Evolutionary conservation across 2,888 invertebrate genomes (phyloP), one percentile per base, ranked within the genome.

Genomic region (Drosophila anomalata): DNA sequence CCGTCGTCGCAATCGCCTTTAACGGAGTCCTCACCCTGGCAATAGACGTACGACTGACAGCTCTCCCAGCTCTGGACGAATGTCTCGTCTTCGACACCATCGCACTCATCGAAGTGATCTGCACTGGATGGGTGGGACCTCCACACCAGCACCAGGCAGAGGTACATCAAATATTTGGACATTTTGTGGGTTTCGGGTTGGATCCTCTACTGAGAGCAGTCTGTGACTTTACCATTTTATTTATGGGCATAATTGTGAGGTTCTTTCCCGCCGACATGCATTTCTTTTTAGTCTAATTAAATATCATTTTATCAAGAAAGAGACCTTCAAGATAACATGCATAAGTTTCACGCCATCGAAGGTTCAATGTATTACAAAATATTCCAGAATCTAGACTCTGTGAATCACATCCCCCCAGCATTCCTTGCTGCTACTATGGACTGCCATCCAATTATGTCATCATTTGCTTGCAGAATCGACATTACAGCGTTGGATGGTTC

Each of bases 1-100:
- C 79, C 83, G 0, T 75, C 83, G 11, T 87, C 87, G 55, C 91
- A 91, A 2, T 83, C 80, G 1, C 81, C 90, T 50, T 75, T 52
- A 3, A 67, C 47, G 0, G 91, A 90, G 11, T 89, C 84, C 2
- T 83, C 89, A 5, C 77, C 87, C 55, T 84, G 68, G 46, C 91
- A 91, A 53, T 90, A 88, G n/a, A 91, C 86, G 70, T 90, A 91
- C 31, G 73, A 70, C 20, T 87, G 70, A 48, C 91, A 91, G 53
- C 72, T 89, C 0, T 81, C 76, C 57, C 74, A 76, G 58, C 86
- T 88, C 11, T 80, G 67, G 7, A 90, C 82, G 48, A 89, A 90
- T 1, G 77, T 76, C 3, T 80, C 80, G 0, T 66, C 52, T 0
- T 68, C 68, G 0, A 71, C 47, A 1, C 70, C 80, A 0, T 83